Evolutionary conservation across 2,797 vertebrate species (phyloP).

Genomic region (Pangasius mekongensis): DNA sequence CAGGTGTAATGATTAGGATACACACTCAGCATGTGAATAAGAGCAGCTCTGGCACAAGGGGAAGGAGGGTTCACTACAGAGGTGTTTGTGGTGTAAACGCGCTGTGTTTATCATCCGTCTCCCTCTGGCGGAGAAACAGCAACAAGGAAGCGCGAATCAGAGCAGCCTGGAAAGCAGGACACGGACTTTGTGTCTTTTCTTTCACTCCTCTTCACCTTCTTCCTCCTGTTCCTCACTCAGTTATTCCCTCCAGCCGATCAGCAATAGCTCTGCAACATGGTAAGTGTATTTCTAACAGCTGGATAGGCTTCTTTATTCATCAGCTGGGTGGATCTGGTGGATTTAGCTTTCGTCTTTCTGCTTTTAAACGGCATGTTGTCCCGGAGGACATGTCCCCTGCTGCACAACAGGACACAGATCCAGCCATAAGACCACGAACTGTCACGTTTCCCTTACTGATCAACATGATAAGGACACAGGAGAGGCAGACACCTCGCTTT

Average conservation of each 20-base stretch:
- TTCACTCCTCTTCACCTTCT: neutral
- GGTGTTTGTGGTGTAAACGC: constrained; percentile 8
- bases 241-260: neutral
- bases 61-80: too few species aligned
- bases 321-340: neutral
- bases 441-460: neutral
- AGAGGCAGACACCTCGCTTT: neutral
- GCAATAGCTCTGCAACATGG: neutral
- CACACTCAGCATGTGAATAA: too few species aligned
- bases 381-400: neutral
- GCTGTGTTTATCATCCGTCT: neutral
- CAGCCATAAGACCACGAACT: neutral
- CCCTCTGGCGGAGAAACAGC: neutral
- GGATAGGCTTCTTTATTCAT: too few species aligned
- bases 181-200: constrained; percentile 4
- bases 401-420: neutral
- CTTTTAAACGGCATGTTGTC: neutral
- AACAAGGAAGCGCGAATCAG: constrained; percentile 25
- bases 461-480: neutral
- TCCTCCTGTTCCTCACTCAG: neutral
- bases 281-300: constrained; percentile 10
- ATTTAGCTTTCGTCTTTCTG: neutral
- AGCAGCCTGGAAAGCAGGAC: neutral
- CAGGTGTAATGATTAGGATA: too few species aligned
- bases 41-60: too few species aligned